Base-by-base conservation (phyloP, 2,113 vertebrate genomes). In the Pelobates fuscus region DNA sequence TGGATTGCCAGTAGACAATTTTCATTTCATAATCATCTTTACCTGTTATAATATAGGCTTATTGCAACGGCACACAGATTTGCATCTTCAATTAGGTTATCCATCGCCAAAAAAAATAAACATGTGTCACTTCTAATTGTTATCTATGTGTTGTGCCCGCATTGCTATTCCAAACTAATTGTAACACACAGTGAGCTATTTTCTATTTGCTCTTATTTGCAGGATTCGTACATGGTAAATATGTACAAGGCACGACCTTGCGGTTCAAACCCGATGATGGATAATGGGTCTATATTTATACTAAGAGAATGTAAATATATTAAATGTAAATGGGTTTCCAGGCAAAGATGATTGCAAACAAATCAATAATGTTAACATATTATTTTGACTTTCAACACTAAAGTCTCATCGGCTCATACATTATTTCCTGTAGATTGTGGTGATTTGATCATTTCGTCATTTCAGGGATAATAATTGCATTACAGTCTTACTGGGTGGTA, bases 21-120 rank as follows among this genome's bases (percentile, higher is more conserved):
- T 25, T 58, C 29, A 41, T 58, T 70, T 58, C 29, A 58, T 70
- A 70, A 70, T 37, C 12, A 70, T 70, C 52, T 70, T 58, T 58
- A 41, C 29, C 21, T n/a, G 27, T 27, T 37, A n/a, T 41, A 58
- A 57, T n/a, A 57, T 25, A 58, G 67, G 52, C 58, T 70, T 54
- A 57, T 17, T 37, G 67, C 49, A 18, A 49, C 29, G 4, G 27
- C 27, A 2, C 29, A 24, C 29, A 57, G 49, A 37, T 57, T 25
- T 70, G 67, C 27, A 58, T 70, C 52, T 54, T 41, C 29, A 70
- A 70, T 70, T 41, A 70, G 67, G 67, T 70, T 58, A 58, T 58
- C 29, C 52, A 58, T 2, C 37, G 54, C 27, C 12, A 58, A 49
- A 37, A 67, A 54, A 52, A 67, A 70, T 58, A 70, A 41, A 70